These are phyloP conservation scores for Parnassius apollo DNA, from an alignment of 2,888 invertebrate species.

Conservation along the genomic window DNA sequence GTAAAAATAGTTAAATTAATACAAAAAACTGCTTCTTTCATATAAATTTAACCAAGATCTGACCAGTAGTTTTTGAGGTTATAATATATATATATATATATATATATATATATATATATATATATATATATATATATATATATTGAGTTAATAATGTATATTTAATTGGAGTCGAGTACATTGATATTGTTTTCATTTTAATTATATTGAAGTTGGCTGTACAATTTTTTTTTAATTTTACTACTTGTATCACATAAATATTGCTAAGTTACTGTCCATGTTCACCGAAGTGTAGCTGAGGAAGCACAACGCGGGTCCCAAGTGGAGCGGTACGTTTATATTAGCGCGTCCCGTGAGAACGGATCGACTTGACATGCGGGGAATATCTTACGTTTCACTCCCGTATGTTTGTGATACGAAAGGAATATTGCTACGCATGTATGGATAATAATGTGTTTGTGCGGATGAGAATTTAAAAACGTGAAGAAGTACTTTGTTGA, in stretches of 20 bases:
- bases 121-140: too few species aligned
- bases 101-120: too few species aligned
- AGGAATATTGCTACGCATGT: neutral
- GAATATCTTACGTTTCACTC: constrained; percentile 2
- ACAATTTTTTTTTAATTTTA: neutral
- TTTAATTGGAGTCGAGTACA: too few species aligned
- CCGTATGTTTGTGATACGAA: neutral
- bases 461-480: neutral
- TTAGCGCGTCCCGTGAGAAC: constrained; percentile 23
- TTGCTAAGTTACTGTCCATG: neutral
- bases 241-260: neutral
- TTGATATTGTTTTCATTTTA: too few species aligned
- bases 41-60: too few species aligned
- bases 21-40: too few species aligned
- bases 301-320: neutral
- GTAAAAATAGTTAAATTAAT: too few species aligned
- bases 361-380: constrained; percentile 8
- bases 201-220: too few species aligned
- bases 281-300: constrained; percentile 2
- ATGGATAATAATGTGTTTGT: neutral
- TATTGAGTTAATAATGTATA: too few species aligned
- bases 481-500: too few species aligned
- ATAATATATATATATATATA: too few species aligned
- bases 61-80: too few species aligned
- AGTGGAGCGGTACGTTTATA: constrained; percentile 16